Evolutionary conservation across 2,888 invertebrate genomes (phyloP).

Genomic region (Leptinotarsa juncta): DNA sequence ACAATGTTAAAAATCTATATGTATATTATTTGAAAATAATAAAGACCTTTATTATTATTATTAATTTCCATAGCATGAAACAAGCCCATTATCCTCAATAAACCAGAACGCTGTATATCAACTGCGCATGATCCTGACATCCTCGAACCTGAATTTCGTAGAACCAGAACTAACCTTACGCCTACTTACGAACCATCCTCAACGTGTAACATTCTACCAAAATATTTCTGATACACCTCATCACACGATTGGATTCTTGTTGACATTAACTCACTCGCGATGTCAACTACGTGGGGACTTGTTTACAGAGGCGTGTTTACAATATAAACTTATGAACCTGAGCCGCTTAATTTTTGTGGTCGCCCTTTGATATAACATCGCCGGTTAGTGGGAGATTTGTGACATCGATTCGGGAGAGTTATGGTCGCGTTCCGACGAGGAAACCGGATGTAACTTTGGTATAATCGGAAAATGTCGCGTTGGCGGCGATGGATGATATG

Average conservation of each 20-base stretch:
- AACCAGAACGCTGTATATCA: no score
- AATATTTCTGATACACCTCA: not conserved
- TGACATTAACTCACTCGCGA: constrained; percentile 3
- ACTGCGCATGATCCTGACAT: no score
- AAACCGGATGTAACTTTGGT: not conserved
- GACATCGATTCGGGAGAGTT: constrained; percentile 6
- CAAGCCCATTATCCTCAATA: no score
- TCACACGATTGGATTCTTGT: constrained; percentile 6
- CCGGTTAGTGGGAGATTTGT: not conserved
- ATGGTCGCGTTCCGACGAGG: not conserved
- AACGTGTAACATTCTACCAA: no score
- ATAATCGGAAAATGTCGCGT: not conserved
- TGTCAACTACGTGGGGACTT: constrained; percentile 3
- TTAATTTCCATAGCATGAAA: no score
- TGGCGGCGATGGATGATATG: not conserved
- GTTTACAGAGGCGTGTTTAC: constrained; percentile 12
- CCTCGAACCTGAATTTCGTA: no score
- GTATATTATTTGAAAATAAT: no score
- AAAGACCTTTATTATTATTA: no score
- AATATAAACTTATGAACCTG: not conserved
- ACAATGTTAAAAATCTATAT: no score
- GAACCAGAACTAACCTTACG: no score
- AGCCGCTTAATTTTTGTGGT: constrained; percentile 11
- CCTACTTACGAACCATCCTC: no score
- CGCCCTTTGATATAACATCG: constrained; percentile 9